A percentile compares a stretch with the other conserved stretches of the same genome.
Conservation (phyloP, 1,140 invertebrate genomes). For the Mylabris phalerata region DNA sequence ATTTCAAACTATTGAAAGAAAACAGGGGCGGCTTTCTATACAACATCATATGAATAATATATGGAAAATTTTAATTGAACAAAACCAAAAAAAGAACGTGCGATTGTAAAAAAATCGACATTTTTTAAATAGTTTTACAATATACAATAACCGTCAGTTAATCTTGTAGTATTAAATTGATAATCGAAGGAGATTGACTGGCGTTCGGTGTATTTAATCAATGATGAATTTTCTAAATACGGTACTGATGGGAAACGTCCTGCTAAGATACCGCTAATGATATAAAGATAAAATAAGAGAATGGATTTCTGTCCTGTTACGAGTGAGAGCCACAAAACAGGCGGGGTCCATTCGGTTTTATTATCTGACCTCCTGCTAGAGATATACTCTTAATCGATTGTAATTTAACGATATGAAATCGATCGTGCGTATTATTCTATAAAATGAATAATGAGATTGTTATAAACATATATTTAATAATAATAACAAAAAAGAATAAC, state of each 20-base stretch:
- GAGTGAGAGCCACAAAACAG: constrained; percentile 13
- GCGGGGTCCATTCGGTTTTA: constrained; percentile 7
- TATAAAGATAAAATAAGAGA: constrained; percentile 19
- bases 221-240: constrained; percentile 1
- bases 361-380: constrained; percentile 13
- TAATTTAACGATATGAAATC: constrained; percentile 25
- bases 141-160: too few relatives aligned
- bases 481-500: constrained; percentile 8
- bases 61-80: too few relatives aligned
- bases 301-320: constrained; percentile 9
- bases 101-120: too few relatives aligned
- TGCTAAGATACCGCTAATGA: constrained; percentile 27
- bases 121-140: too few relatives aligned
- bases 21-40: constrained; percentile 15
- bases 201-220: too few relatives aligned
- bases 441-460: constrained; percentile 26
- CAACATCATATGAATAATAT: background rate
- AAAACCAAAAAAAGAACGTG: too few relatives aligned
- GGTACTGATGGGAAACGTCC: constrained; percentile 15
- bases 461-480: constrained; percentile 10
- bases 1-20: constrained; percentile 19
- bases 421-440: constrained; percentile 19
- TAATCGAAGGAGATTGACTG: too few relatives aligned
- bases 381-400: constrained; percentile 25
- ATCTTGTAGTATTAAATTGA: too few relatives aligned